These are phyloP conservation scores for Corbicula japonica DNA, from an alignment of 2,888 invertebrate species.

Conservation along the genomic window DNA sequence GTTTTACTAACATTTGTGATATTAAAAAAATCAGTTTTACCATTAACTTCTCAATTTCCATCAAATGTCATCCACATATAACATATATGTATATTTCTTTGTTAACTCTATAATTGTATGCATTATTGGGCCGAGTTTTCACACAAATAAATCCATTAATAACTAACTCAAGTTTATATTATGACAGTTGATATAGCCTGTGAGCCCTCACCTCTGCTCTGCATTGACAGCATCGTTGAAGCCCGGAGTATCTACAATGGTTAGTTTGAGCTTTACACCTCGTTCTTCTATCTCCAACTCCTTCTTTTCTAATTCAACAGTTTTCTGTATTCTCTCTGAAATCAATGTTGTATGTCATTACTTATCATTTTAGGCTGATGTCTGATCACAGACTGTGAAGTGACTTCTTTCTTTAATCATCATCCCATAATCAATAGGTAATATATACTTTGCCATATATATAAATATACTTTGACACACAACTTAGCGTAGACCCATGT, in stretches of 20 bases:
- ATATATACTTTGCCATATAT: too few species aligned
- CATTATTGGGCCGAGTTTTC: not conserved
- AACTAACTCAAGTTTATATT: too few species aligned
- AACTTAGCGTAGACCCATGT: too few species aligned
- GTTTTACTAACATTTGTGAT: too few species aligned
- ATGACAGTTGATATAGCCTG: too few species aligned
- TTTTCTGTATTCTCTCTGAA: constrained; percentile 93
- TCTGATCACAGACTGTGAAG: not conserved
- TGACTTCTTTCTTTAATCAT: too few species aligned
- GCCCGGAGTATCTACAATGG: constrained; percentile 97
- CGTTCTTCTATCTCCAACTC: constrained; percentile 98
- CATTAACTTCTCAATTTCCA: not conserved
- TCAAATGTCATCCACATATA: too few species aligned
- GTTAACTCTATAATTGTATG: not conserved
- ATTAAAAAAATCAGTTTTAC: too few species aligned
- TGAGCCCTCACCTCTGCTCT: constrained; percentile 90
- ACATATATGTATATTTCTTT: not conserved
- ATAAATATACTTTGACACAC: too few species aligned
- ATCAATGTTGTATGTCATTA: constrained; percentile 4
- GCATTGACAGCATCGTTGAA: constrained; percentile 97
- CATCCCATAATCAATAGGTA: too few species aligned
- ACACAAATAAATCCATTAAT: too few species aligned
- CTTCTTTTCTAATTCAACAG: constrained; percentile 97
- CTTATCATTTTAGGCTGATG: not conserved
- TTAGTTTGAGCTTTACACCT: constrained; percentile 95